Evolutionary conservation across 2,888 invertebrate species (phyloP).

Genomic region (Colletes collaris): DNA sequence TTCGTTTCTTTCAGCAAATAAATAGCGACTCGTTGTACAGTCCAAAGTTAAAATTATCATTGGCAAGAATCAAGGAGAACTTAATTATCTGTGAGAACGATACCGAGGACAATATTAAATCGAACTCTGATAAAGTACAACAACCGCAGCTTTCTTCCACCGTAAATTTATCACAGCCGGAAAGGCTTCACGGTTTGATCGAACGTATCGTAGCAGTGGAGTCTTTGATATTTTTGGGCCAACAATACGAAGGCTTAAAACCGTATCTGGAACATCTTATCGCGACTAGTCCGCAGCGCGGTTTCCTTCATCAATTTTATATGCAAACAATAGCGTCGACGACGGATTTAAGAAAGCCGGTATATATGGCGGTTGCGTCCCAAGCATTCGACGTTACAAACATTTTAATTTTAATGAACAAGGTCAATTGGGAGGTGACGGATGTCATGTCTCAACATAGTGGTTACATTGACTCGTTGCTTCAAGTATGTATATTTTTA

Average conservation of each 20-base stretch:
- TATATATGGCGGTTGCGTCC: conserved; percentile 94
- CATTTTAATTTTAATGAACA: conserved; percentile 93
- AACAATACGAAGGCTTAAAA: conserved; percentile 93
- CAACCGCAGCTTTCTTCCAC: conserved; percentile 86
- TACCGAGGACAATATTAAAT: conserved; percentile 77
- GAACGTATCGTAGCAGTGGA: conserved; percentile 96
- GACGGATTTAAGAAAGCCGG: conserved; percentile 90
- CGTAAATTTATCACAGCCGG: conserved; percentile 88
- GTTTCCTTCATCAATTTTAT: conserved; percentile 89
- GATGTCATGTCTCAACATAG: conserved; percentile 98
- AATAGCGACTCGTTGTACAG: conserved; percentile 85
- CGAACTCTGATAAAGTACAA: conserved; percentile 82
- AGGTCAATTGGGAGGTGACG: conserved; percentile 97
- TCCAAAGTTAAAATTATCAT: conserved; percentile 88
- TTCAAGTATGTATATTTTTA: conserved; percentile 83
- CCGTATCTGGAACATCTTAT: conserved; percentile 94
- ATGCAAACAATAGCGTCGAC: conserved; percentile 90
- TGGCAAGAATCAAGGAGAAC: conserved; percentile 91
- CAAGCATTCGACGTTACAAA: conserved; percentile 91
- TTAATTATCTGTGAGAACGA: conserved; percentile 85
- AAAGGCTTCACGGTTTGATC: conserved; percentile 91
- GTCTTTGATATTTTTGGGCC: conserved; percentile 94
- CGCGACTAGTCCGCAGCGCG: conserved; percentile 86
- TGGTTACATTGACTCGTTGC: conserved; percentile 91
- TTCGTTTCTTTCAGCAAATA: conserved; percentile 81